Percentiles rank a stretch among this genome's conserved stretches.
Evolutionary conservation across 2,113 vertebrate species (phyloP).

Genomic region (Felis chaus): DNA sequence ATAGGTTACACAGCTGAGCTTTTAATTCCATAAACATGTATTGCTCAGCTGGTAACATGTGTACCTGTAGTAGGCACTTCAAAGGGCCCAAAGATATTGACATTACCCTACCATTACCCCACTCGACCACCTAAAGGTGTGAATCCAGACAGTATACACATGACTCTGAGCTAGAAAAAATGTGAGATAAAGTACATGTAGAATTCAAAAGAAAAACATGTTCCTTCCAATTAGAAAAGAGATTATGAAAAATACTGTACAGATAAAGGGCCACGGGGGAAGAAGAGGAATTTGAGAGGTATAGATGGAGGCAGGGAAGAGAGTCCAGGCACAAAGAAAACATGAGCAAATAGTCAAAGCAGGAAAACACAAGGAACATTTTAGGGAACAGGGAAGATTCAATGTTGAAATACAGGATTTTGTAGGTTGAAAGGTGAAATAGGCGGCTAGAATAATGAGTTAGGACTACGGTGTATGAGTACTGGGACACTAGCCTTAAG

Average conservation of each 20-base stretch:
- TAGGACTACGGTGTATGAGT: background rate
- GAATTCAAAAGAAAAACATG: constrained; percentile 33
- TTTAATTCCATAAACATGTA: constrained; percentile 43
- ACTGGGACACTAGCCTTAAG: background rate
- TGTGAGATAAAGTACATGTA: background rate
- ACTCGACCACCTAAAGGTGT: background rate
- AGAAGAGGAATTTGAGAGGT: background rate
- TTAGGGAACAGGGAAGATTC: background rate
- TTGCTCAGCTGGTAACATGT: background rate
- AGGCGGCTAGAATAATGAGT: background rate
- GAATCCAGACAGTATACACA: background rate
- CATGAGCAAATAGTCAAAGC: constrained; percentile 14
- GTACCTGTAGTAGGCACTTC: constrained; percentile 12
- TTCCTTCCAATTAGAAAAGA: background rate
- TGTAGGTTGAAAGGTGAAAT: background rate
- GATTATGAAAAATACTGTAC: background rate
- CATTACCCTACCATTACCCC: background rate
- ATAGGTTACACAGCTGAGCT: background rate
- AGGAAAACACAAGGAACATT: constrained; percentile 1
- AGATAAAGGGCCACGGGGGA: background rate
- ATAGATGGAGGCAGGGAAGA: background rate
- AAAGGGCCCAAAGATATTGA: background rate
- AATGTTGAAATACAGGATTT: background rate
- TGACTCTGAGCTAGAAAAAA: background rate
- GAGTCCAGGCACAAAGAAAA: background rate